phyloP scores from a whole-genome alignment of 2,797 vertebrate genomes.

The Mallotus villosus region DNA sequence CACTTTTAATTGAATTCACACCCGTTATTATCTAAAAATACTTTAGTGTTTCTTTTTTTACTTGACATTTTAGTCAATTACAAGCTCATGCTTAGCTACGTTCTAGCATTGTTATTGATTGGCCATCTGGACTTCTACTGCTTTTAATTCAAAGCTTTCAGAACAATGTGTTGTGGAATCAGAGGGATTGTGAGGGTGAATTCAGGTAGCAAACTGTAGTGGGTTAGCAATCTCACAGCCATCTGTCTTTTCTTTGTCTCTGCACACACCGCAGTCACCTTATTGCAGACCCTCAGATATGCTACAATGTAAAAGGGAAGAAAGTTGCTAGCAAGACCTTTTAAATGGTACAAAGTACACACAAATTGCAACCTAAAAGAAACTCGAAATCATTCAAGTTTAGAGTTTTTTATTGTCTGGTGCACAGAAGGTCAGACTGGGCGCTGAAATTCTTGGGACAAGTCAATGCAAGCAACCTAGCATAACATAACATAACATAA shows the following conservation, averaged over 20 bases:
- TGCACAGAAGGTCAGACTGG: no score
- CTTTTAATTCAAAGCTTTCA: slow-evolving; percentile 24
- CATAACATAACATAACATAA: no score
- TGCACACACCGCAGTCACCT: not conserved
- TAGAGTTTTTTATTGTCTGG: no score
- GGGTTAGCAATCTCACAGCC: slow-evolving; percentile 28
- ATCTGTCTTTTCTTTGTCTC: slow-evolving; percentile 65
- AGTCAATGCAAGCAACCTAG: no score
- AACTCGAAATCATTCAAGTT: no score
- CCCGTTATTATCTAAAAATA: no score
- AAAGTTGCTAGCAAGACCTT: no score
- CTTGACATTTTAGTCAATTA: not conserved
- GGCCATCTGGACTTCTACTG: slow-evolving; percentile 20
- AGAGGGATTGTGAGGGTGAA: slow-evolving; percentile 59
- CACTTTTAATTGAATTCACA: no score
- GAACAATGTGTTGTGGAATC: slow-evolving; percentile 33
- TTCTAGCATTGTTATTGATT: slow-evolving; percentile 9
- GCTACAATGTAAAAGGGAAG: not conserved
- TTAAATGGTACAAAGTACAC: no score
- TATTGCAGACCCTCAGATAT: not conserved
- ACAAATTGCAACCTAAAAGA: no score
- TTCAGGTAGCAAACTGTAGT: slow-evolving; percentile 53
- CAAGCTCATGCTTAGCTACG: not conserved
- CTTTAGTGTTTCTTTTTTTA: no score
- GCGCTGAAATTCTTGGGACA: no score